Base-by-base conservation (phyloP, 2,797 vertebrate species). In the Philypnodon macrostomus region DNA sequence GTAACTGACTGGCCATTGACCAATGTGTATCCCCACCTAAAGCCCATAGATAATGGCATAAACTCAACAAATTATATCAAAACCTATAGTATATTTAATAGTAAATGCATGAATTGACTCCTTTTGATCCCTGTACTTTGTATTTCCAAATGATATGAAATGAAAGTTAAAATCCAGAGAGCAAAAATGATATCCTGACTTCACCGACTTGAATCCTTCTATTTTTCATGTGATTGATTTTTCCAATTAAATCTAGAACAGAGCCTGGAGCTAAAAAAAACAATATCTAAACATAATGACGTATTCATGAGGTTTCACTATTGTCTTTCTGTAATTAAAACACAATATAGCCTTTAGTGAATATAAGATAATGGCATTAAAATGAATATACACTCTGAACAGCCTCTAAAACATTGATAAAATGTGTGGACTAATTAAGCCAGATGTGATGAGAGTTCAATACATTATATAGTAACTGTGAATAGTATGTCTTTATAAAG, bases 361-460 rank as follows among this genome's bases (percentile, higher is more conserved):
- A 36, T 16, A 4, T 37, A 37, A 37, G 2, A 7, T 37, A 23
- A 3, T 23, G 6, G 21, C 46, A 19, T 42, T 27, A 56, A 38
- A 51, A 16, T 53, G 16, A 50, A 30, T 48, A 58, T 18, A 14
- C 42, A 16, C 27, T 48, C 26, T 49, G 36, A 40, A 34, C 17
- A 29, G 21, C 24, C 27, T 26, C 36, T 52, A 7, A 61, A 49
- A 52, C 41, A 21, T 45, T 58, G 18, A 54, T 58, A 15, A 58
- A 44, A 52, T n/a, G 37, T 27, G 15, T 31, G 35, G 45, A 15
- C 23, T 15, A 36, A 23, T 55, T 32, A 41, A 24, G 16, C n/a
- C n/a, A 21, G n/a, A 47, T 33, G 27, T 56, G 35, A 40, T 16
- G 9, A 33, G 31, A 3, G 9, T 23, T 39, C 6, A 21, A n/a